Conservation (phyloP, 2,113 vertebrate genomes). For the Catharus bicknelli region DNA sequence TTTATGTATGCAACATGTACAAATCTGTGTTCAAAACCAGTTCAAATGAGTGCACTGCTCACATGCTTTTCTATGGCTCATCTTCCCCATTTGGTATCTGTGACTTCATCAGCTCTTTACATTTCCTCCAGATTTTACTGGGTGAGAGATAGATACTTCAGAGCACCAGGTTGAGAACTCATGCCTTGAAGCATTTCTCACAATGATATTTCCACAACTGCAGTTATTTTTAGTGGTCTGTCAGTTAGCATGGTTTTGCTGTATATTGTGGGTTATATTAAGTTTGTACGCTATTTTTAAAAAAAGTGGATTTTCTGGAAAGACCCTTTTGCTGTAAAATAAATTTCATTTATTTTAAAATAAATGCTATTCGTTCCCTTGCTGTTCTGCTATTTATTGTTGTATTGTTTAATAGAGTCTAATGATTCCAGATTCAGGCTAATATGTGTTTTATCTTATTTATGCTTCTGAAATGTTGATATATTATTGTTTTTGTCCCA, state of each 20-base stretch:
- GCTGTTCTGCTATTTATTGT: neutral
- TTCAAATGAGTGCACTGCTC: neutral
- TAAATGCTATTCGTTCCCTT: neutral
- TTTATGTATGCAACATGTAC: neutral
- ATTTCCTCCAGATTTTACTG: slow-evolving; percentile 3
- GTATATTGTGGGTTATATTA: neutral
- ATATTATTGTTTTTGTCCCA: neutral
- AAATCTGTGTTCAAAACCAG: neutral
- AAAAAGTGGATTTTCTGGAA: neutral
- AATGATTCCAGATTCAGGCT: neutral
- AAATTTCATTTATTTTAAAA: neutral
- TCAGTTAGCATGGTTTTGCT: neutral
- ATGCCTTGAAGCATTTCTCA: neutral
- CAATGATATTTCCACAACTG: neutral
- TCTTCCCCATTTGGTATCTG: neutral
- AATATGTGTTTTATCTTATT: neutral
- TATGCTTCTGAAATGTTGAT: neutral
- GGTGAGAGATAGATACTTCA: neutral
- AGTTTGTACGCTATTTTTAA: neutral
- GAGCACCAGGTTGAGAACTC: neutral
- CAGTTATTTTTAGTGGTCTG: neutral
- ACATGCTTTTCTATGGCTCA: neutral
- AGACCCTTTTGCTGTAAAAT: neutral
- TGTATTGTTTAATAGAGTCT: neutral
- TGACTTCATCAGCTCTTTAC: neutral